phyloP scores from a whole-genome alignment of 2,888 invertebrate species.

The Gymnosoma rotundatum region DNA sequence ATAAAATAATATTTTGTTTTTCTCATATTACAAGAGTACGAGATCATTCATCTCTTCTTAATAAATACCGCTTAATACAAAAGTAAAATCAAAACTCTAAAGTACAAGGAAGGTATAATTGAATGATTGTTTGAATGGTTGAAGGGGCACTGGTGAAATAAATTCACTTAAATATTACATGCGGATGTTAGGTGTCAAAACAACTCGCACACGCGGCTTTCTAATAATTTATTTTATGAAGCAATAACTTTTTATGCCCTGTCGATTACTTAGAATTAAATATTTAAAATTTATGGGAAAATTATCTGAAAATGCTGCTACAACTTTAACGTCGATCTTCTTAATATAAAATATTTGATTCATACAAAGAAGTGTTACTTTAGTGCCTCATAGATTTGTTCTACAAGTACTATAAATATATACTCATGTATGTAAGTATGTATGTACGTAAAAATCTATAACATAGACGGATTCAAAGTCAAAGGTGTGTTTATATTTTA shows the following conservation, averaged over 20 bases:
- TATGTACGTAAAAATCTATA: neutral
- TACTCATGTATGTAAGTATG: neutral
- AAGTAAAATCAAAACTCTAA: slow-evolving; percentile 6
- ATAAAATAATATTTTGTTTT: slow-evolving; percentile 7
- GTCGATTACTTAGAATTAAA: slow-evolving; percentile 72
- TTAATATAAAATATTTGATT: neutral
- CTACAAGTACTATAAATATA: neutral
- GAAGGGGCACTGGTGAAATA: neutral
- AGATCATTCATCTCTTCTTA: too few species aligned
- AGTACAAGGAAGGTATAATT: slow-evolving; percentile 1
- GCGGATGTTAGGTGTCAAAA: slow-evolving; percentile 73
- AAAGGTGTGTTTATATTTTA: slow-evolving; percentile 54
- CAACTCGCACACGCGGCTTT: slow-evolving; percentile 70
- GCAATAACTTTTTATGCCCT: slow-evolving; percentile 70
- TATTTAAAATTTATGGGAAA: slow-evolving; percentile 72
- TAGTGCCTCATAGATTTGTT: slow-evolving; percentile 9
- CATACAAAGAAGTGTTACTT: slow-evolving; percentile 1
- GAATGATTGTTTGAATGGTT: neutral
- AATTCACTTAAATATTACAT: slow-evolving; percentile 39
- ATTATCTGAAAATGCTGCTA: slow-evolving; percentile 47
- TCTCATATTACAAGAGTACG: slow-evolving; percentile 33
- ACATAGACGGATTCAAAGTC: slow-evolving; percentile 22
- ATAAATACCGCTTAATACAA: slow-evolving; percentile 43
- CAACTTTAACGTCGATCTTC: slow-evolving; percentile 28
- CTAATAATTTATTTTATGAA: slow-evolving; percentile 44